phyloP scores from a whole-genome alignment of 2,113 vertebrate species.

The Corapipo altera region DNA sequence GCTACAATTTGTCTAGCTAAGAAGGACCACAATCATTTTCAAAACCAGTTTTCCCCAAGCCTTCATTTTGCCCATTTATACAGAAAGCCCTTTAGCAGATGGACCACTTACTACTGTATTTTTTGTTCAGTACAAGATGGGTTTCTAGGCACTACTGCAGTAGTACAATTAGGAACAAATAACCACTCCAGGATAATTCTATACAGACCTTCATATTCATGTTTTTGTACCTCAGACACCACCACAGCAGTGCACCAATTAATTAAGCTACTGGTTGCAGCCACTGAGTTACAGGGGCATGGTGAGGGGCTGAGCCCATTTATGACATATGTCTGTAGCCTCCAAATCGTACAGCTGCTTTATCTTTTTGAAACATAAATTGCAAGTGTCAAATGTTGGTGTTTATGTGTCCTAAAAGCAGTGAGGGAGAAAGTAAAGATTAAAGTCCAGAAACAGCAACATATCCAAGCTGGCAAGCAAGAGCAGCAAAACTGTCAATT shows the following conservation, averaged over 20 bases:
- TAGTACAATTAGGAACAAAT: background rate
- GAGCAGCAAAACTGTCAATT: background rate
- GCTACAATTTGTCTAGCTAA: background rate
- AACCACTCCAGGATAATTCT: background rate
- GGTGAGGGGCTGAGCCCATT: background rate
- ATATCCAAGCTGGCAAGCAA: background rate
- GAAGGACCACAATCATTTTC: background rate
- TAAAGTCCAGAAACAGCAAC: background rate
- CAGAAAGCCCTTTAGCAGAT: background rate
- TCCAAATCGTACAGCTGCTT: background rate
- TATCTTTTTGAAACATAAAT: background rate
- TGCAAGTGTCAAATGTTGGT: background rate
- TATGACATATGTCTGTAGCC: background rate
- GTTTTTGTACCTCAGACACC: background rate
- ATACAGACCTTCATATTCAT: background rate
- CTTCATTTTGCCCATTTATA: background rate
- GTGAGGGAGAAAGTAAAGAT: background rate
- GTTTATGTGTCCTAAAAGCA: background rate
- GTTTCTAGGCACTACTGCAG: background rate
- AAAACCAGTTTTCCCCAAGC: background rate
- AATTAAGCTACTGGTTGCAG: background rate
- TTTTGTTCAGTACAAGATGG: background rate
- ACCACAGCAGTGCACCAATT: background rate
- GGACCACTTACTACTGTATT: background rate
- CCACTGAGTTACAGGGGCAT: background rate